Evolutionary conservation across 2,888 invertebrate genomes (phyloP), one percentile per base, ranked within the genome.

Genomic region (Lapara coniferarum): DNA sequence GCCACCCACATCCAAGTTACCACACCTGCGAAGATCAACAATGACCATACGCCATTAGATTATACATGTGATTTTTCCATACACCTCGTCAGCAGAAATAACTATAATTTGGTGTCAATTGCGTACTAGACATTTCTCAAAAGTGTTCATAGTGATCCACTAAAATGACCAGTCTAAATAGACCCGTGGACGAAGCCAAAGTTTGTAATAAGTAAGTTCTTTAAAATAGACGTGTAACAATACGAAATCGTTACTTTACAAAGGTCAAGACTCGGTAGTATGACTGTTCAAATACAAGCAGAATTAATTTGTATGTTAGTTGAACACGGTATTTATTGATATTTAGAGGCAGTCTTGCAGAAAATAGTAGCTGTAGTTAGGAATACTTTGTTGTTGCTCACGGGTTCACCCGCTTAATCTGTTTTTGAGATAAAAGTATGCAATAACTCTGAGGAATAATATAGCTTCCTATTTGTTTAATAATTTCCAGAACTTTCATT

Each of bases 221-320:
- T 63, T 46, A 63, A 49, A 49, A 63, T 69, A 69, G 69, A 69
- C 70, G 69, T 72, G 69, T 72, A 63, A 75, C 74, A 76, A 75
- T 74, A 71, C 69, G 52, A 58, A 75, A 77, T 75, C 72, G 75
- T 77, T 74, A 74, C 74, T 73, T 70, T 71, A 72, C 70, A 73
- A 74, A 75, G 75, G 77, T 77, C 74, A 74, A 77, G 74, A 14
- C 63, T 49, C 19, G 49, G 63, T 63, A 63, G 25, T 49, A 49
- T 63, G 63, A 49, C n/a, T 59, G 59, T 46, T 59, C 0, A 59
- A 59, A 63, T 63, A 63, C 49, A 63, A 63, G 49, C 10, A 51
- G 12, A 2, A 56, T 56, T 19, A 56, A 58, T 51, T 25, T 58
- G 57, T 58, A 13, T 56, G 56, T 14, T 7, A 8, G 57, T 56